Conservation (phyloP, 2,888 invertebrate genomes). For the Cephus spinipes region DNA sequence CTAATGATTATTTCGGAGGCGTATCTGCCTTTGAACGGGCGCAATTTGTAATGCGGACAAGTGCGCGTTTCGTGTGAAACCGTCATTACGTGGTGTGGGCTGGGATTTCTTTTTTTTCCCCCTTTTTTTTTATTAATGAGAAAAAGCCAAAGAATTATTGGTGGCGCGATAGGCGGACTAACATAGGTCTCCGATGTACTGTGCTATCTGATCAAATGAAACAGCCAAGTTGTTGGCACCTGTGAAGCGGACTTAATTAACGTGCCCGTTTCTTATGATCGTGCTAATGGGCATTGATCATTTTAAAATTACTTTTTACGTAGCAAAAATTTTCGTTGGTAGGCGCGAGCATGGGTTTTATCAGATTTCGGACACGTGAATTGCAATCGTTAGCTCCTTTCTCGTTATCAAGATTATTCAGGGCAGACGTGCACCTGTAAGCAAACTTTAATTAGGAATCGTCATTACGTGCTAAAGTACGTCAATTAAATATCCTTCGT, state of each 20-base stretch:
- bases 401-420: neutral
- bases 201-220: conserved; percentile 54
- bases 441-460: neutral
- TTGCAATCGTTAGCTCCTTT: neutral
- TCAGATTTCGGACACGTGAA: neutral
- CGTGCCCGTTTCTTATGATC: conserved; percentile 27
- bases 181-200: neutral
- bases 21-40: neutral
- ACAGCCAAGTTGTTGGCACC: conserved; percentile 65
- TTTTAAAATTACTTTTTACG: neutral
- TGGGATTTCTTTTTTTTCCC: neutral
- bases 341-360: neutral
- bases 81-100: neutral
- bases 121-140: neutral
- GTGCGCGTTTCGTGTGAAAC: neutral
- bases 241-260: conserved; percentile 62
- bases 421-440: neutral
- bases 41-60: neutral
- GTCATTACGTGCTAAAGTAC: neutral
- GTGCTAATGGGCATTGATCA: neutral
- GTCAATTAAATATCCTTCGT: neutral
- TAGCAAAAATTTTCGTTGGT: neutral
- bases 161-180: neutral
- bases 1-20: neutral
- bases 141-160: neutral